Base-by-base conservation (phyloP, 2,113 vertebrate genomes). In the Anas platyrhynchos region DNA sequence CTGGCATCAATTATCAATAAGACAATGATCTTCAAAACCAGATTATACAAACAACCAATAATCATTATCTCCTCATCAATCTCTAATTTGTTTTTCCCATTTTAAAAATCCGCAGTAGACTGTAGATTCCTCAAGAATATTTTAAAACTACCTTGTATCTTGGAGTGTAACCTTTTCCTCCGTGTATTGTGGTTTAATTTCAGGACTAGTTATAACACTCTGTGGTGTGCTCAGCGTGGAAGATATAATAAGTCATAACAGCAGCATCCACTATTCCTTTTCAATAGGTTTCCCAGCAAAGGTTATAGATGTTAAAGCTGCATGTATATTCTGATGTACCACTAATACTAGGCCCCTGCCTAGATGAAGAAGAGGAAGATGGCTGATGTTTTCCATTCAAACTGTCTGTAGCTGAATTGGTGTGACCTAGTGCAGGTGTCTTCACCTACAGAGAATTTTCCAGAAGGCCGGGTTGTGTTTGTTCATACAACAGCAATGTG, bases 1-100 rank as follows among this genome's bases (percentile, higher is more conserved):
- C 27, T 95, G 71, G 66, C 84, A 85, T 92, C 80, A 82, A 61
- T 83, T 89, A 92, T 89, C 69, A 87, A 80, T 90, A 91, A 93
- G 59, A 80, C 18, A 93, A 67, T 77, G 63, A 80, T 83, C 27
- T 27, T 74, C 25, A 71, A 62, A 91, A 93, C 77, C 72, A 92
- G 41, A 80, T 85, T 85, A 56, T 38, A 72, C 32, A 78, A 91
- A 41, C 23, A 85, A 17, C 31, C 84, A 83, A 62, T 92, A 79
- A 91, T 92, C 41, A 80, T 92, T 94, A n/a, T 61, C 85, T 76
- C 46, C 65, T 89, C 31, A 94, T 80, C 63, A 79, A 5, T 85
- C 38, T 87, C 25, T 34, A 79, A 78, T 41, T 65, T 22, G 73
- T 6, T 65, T 87, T 65, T 87, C 58, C 44, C 10, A 15, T 69